phyloP scores from a whole-genome alignment of 2,797 vertebrate genomes.

The Hippopotamyrus pictus region DNA sequence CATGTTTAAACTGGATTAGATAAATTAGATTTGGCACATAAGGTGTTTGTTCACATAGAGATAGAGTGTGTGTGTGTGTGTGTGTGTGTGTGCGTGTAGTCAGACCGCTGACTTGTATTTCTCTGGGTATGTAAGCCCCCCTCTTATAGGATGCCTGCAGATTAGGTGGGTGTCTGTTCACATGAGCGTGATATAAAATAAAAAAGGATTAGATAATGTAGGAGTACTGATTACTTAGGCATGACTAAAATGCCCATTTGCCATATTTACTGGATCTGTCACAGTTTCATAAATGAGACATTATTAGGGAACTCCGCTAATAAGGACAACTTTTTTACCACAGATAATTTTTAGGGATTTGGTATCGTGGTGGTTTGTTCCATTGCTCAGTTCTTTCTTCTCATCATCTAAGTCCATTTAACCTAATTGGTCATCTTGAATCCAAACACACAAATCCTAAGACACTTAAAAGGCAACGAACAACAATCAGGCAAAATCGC shows the following conservation, averaged over 20 bases:
- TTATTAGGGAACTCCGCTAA: background rate
- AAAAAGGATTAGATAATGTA: background rate
- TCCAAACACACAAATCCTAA: background rate
- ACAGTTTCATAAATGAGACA: background rate
- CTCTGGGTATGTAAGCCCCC: background rate
- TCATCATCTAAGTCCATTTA: background rate
- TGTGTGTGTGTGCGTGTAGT: background rate
- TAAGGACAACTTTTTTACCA: background rate
- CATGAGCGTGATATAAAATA: background rate
- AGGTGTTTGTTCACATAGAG: slow-evolving; percentile 1
- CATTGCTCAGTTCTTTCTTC: background rate
- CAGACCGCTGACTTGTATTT: background rate
- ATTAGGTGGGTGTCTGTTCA: background rate
- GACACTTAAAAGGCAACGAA: background rate
- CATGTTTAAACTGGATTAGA: slow-evolving; percentile 57
- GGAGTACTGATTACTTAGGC: background rate
- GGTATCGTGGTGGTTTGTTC: background rate
- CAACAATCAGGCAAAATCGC: background rate
- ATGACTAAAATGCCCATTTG: background rate
- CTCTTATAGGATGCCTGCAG: background rate
- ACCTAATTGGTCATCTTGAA: background rate
- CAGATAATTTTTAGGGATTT: background rate
- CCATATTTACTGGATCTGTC: background rate
- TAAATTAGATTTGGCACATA: slow-evolving; percentile 19
- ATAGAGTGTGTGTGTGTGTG: background rate